Percentiles rank a stretch among this genome's conserved stretches.
Conservation (phyloP, 2,113 vertebrate genomes). For the Melanerpes formicivorus region DNA sequence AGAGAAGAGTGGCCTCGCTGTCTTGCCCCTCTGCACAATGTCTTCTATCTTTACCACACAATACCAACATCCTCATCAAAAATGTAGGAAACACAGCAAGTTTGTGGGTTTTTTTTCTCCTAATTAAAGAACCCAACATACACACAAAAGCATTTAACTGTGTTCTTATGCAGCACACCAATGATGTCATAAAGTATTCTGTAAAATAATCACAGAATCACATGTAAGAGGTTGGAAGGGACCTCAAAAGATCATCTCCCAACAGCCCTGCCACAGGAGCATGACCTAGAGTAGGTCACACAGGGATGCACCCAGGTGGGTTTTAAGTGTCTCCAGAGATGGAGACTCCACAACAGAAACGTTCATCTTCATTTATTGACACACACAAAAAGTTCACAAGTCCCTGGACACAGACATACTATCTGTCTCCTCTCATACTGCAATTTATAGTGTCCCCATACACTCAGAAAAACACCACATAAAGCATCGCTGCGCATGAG, state of each 20-base stretch:
- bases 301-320: too few relatives aligned
- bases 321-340: too few relatives aligned
- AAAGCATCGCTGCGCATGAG: fast-evolving
- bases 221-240: too few relatives aligned
- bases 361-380: neutral
- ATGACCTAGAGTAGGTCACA: too few relatives aligned
- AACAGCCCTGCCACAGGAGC: too few relatives aligned
- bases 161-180: neutral
- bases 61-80: neutral
- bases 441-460: neutral
- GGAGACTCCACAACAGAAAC: neutral
- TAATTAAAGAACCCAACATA: neutral
- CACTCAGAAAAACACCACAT: neutral
- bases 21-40: fast-evolving
- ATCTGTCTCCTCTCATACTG: neutral
- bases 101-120: neutral
- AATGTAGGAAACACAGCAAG: neutral
- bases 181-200: neutral
- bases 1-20: neutral
- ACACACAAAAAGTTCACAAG: neutral
- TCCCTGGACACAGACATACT: neutral
- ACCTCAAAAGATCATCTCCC: too few relatives aligned
- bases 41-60: fast-evolving
- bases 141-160: fast-evolving
- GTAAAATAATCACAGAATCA: neutral